These are phyloP conservation scores for Chymomyza amoena DNA, from an alignment of 2,888 invertebrate species.

Conservation along the genomic window DNA sequence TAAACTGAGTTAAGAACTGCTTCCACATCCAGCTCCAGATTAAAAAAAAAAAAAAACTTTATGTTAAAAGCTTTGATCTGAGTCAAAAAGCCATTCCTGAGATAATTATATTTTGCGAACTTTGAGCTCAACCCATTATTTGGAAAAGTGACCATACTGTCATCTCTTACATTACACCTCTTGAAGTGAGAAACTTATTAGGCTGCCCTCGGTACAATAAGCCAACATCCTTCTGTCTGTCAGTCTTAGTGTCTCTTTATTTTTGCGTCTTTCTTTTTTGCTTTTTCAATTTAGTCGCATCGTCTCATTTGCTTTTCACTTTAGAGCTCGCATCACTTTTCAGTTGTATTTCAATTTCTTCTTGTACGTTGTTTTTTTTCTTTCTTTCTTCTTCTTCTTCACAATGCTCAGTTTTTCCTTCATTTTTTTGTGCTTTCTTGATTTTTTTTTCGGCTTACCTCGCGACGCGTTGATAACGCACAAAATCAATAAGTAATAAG, in stretches of 20 bases:
- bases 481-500: slow-evolving; percentile 68
- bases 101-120: too few species aligned
- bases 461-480: slow-evolving; percentile 52
- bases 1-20: too few species aligned
- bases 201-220: neutral
- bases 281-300: slow-evolving; percentile 43
- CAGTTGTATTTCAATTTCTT: neutral
- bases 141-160: too few species aligned
- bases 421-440: neutral
- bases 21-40: too few species aligned
- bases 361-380: neutral
- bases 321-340: slow-evolving; percentile 4
- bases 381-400: neutral
- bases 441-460: slow-evolving; percentile 5
- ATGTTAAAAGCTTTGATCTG: too few species aligned
- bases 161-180: too few species aligned
- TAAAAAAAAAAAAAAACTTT: too few species aligned
- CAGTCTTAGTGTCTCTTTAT: neutral
- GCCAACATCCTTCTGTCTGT: neutral
- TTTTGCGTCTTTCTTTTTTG: slow-evolving; percentile 39
- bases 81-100: too few species aligned
- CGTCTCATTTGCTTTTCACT: slow-evolving; percentile 35
- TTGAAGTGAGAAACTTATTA: slow-evolving; percentile 19
- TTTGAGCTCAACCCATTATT: too few species aligned
- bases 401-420: slow-evolving; percentile 8